Conservation (phyloP, 2,888 invertebrate genomes). For the Drosophila anceps region DNA sequence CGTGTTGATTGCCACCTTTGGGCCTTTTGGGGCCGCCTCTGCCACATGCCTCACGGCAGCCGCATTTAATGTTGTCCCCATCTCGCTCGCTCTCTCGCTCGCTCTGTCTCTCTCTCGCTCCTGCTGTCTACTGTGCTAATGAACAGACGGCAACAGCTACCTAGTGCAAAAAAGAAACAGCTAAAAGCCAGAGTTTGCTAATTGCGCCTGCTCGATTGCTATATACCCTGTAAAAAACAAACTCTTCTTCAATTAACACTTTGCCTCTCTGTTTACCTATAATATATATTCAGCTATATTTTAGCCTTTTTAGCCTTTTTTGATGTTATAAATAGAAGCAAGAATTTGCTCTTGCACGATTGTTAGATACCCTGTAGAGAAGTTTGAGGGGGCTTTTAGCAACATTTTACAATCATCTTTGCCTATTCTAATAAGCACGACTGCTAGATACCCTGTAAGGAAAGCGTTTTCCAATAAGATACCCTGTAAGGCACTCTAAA, state of each 20-base stretch:
- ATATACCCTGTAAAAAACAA: constrained; percentile 15
- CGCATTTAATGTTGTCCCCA: constrained; percentile 16
- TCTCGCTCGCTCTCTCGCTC: constrained; percentile 6
- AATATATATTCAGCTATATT: not conserved
- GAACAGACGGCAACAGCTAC: constrained; percentile 60
- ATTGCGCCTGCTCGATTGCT: not conserved
- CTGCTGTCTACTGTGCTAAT: constrained; percentile 57
- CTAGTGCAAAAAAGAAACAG: constrained; percentile 61
- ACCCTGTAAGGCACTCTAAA: not conserved
- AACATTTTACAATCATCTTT: too few relatives aligned
- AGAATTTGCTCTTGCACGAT: not conserved
- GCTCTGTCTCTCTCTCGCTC: not conserved
- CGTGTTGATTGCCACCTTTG: constrained; percentile 79
- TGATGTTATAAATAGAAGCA: not conserved
- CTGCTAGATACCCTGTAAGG: too few relatives aligned
- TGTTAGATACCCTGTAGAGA: not conserved
- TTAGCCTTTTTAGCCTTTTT: not conserved
- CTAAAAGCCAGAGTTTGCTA: constrained; percentile 1
- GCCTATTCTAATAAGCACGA: too few relatives aligned
- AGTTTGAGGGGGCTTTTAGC: too few relatives aligned
- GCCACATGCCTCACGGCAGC: constrained; percentile 40
- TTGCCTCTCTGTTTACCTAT: not conserved
- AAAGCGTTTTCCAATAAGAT: not conserved
- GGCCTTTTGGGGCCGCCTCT: constrained; percentile 45
- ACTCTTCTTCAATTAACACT: not conserved